Evolutionary conservation across 2,888 invertebrate species (phyloP), one percentile per base, ranked within the genome.

Genomic region (Xestia c-nigrum): DNA sequence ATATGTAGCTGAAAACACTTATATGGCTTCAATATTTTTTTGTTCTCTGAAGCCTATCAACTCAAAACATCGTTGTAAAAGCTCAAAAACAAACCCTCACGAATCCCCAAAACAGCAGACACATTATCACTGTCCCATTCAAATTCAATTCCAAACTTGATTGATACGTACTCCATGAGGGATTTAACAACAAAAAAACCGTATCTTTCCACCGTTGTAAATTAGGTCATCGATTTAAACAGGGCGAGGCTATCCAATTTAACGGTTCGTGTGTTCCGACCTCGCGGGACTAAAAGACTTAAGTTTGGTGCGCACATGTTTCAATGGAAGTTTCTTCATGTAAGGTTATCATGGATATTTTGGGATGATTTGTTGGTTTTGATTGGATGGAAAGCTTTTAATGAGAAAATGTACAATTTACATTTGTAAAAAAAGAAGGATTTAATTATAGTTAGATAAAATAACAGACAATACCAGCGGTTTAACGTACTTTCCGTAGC

Each of bases 191-290:
- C 59, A 61, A 79, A 74, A 84, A 76, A 78, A 70, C 77, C 40
- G 65, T 70, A 77, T 78, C 52, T 74, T 72, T 64, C 61, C 21
- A 21, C 43, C 43, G 68, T 84, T 86, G 84, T 84, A 90, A 92
- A 92, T 91, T 88, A 90, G 91, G 92, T 85, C 91, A 93, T 94
- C 91, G 92, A 91, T 93, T 92, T 89, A 88, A 89, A 83, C 84
- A 85, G 78, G 81, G 83, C 76, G 85, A 86, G 83, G 83, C 80
- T 67, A 91, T 93, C 90, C 94, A 94, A 94, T 95, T 95, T 94
- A 85, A 90, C 90, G 90, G 89, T 83, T 86, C 88, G 89, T 83
- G 78, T 91, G 77, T 52, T 81, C 73, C 78, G 57, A 77, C 82
- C 88, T 82, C 87, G 80, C 71, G 86, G 80, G 87, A 86, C 84